These are phyloP conservation scores for Drosophila gunungcola DNA, from an alignment of 1,140 invertebrate species.

Conservation along the genomic window DNA sequence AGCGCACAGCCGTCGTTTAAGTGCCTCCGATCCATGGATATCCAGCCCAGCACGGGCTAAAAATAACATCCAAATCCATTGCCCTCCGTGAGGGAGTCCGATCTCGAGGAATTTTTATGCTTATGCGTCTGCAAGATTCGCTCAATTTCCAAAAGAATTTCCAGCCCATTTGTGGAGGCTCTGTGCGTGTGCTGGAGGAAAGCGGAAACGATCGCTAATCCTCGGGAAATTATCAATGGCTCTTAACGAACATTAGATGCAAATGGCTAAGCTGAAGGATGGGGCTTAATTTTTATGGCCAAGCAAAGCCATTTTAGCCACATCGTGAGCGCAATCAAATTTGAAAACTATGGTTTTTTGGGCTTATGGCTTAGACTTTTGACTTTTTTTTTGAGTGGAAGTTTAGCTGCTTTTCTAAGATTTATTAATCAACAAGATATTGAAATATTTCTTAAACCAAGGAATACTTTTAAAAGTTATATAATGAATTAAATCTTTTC, in stretches of 20 bases:
- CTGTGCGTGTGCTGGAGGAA: not conserved
- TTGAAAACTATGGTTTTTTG: not conserved
- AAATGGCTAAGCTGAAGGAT: not conserved
- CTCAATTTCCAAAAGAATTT: conserved; percentile 56
- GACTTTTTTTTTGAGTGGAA: not conserved
- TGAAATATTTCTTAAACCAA: too few species aligned
- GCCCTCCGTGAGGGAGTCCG: conserved; percentile 48
- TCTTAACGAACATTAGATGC: conserved; percentile 22
- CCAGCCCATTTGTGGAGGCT: conserved; percentile 25
- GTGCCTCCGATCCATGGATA: conserved; percentile 58
- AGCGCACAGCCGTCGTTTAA: conserved; percentile 43
- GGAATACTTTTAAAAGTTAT: too few species aligned
- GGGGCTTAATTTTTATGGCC: not conserved
- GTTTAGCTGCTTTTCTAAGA: not conserved
- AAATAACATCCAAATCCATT: conserved; percentile 56
- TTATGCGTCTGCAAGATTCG: conserved; percentile 51
- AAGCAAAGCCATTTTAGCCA: conserved; percentile 1
- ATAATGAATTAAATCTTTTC: too few species aligned
- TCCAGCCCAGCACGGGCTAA: conserved; percentile 43
- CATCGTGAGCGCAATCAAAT: not conserved
- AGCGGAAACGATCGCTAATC: conserved; percentile 40
- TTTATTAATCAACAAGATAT: not conserved
- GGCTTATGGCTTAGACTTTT: not conserved
- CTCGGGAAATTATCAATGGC: conserved; percentile 28
- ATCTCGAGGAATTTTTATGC: conserved; percentile 55